Base-by-base conservation (phyloP, 2,888 invertebrate genomes). In the Epinotia demarniana region DNA sequence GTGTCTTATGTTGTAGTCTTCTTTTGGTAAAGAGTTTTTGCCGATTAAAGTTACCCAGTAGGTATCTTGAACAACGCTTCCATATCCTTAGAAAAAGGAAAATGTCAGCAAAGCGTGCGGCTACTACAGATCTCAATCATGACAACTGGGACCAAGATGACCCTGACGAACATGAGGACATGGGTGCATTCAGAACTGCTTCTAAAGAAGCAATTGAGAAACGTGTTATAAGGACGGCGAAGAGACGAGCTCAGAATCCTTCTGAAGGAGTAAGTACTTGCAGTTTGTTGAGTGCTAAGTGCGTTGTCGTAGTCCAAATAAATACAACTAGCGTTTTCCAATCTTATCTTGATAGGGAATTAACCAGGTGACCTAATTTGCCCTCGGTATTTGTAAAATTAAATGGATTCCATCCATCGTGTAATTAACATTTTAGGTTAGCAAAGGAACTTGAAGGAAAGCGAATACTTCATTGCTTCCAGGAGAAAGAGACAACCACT, bases 81-180 rank as follows among this genome's bases (percentile, higher is more conserved):
- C 19, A 57, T 16, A 39, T 57, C 49, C 27, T 11, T 23, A 43
- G 16, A 12, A 11, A 33, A 70, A 53, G 18, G 64, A 85, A 77
- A 72, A 97, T 97, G 97, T 95, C 97, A 81, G 88, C 90, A 69
- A 98, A 98, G 92, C 95, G 98, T 78, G 90, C 93, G 81, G 97
- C 98, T 43, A 95, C 96, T 6, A 95, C 95, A 27, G 96, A 98
- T 75, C 89, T 98, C 79, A 98, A 97, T 89, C 97, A 97, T 83
- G 96, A 97, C 13, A 98, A 98, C 87, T 98, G 98, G 98, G 96
- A 98, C 86, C 92, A 95, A 77, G 97, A 97, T 73, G 97, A 97
- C 1, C 96, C 96, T 68, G 80, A 95, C 69, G 90, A 89, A 67
- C 84, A 86, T 33, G 97, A 98, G 85, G 96, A 97, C 82, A 95